Conservation (phyloP, 2,797 vertebrate species). For the Anomalospiza imberbis region DNA sequence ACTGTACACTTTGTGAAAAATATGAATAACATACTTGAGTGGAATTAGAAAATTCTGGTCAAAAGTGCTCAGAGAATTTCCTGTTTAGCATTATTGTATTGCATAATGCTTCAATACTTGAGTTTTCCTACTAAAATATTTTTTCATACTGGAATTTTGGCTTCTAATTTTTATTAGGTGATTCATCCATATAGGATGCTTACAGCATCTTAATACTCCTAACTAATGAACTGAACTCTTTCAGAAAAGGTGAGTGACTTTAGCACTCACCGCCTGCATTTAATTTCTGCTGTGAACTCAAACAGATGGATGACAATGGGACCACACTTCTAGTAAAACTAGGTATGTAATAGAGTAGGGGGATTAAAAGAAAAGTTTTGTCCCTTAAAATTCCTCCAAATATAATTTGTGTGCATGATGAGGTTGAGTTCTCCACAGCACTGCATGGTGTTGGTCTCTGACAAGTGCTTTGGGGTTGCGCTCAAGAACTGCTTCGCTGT, state of each 20-base stretch:
- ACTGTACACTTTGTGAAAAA: not conserved
- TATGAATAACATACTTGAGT: not conserved
- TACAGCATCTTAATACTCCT: not conserved
- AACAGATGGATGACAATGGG: not conserved
- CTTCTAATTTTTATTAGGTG: not conserved
- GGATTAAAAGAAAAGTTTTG: not conserved
- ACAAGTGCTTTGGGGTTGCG: not conserved
- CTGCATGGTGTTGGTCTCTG: fast-evolving
- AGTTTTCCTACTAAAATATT: not conserved
- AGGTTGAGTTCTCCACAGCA: not conserved
- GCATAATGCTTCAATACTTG: not conserved
- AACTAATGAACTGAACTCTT: not conserved
- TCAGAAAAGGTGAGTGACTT: not conserved
- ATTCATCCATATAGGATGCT: not conserved
- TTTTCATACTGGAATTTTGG: not conserved
- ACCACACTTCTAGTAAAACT: not conserved
- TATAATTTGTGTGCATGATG: too few species aligned
- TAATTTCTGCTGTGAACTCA: not conserved
- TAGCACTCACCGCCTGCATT: not conserved
- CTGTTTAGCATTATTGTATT: not conserved
- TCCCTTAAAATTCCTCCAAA: not conserved
- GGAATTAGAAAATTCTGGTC: not conserved
- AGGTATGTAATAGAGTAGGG: not conserved
- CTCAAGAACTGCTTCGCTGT: fast-evolving
- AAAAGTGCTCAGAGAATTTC: not conserved